Evolutionary conservation across 2,113 vertebrate genomes (phyloP).

Genomic region (Notarius quadriscutis): DNA sequence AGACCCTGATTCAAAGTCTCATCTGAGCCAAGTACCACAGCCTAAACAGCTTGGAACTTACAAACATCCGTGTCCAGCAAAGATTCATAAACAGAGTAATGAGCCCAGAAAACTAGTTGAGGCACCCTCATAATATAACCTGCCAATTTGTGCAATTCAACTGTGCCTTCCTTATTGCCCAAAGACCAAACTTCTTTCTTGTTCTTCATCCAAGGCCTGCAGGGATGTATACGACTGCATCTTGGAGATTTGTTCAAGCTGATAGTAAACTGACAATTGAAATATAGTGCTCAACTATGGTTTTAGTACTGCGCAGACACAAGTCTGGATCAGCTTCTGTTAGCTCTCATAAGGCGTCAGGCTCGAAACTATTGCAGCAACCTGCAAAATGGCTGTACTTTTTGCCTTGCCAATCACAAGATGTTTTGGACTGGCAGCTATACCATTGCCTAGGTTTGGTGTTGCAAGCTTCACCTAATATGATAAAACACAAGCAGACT

Average conservation of each 20-base stretch:
- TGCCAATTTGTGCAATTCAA: not conserved
- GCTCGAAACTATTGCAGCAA: not conserved
- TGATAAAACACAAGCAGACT: no score
- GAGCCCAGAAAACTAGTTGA: no score
- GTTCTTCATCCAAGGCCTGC: not conserved
- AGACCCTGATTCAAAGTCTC: not conserved
- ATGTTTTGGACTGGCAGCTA: no score
- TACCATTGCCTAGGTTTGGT: no score
- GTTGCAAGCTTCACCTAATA: no score
- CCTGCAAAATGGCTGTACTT: not conserved
- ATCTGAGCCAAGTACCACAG: not conserved
- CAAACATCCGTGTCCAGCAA: not conserved
- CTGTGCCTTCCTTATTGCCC: not conserved
- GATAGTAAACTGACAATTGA: no score
- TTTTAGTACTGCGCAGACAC: not conserved
- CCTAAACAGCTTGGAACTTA: not conserved
- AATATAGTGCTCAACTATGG: no score
- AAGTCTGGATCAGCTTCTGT: not conserved
- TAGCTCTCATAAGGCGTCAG: not conserved
- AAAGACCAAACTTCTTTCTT: not conserved
- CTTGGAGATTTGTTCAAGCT: not conserved
- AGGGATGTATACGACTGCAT: not conserved
- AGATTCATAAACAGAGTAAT: not conserved
- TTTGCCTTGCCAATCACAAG: not conserved
- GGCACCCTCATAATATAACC: no score